phyloP scores from a whole-genome alignment of 64 coral and sea anemone genomes.

The Hydrozoanthus tunicans region DNA sequence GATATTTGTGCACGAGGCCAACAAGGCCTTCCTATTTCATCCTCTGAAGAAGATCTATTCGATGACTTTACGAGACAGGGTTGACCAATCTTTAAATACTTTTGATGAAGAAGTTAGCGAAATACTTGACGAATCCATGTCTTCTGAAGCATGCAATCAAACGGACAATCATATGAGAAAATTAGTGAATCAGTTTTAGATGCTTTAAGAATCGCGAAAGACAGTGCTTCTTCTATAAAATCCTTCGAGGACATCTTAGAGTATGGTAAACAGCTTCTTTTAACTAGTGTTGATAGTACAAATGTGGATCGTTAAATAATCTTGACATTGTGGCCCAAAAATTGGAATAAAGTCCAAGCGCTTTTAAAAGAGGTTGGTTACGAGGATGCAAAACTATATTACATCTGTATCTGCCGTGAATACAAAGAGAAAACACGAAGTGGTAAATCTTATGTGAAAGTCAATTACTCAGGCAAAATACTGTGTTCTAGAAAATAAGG shows the following conservation, averaged over 20 bases:
- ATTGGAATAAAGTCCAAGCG: slow-evolving; percentile 3
- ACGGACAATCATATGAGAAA: slow-evolving; percentile 44
- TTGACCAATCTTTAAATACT: too few relatives aligned
- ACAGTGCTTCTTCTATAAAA: slow-evolving; percentile 49
- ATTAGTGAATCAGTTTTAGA: slow-evolving; percentile 64
- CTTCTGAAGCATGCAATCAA: background rate
- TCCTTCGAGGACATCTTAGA: slow-evolving; percentile 71
- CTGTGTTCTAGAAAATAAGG: slow-evolving; percentile 60
- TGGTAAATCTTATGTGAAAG: slow-evolving; percentile 62
- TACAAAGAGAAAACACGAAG: slow-evolving; percentile 57
- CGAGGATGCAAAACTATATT: slow-evolving; percentile 61
- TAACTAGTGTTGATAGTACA: slow-evolving; percentile 26
- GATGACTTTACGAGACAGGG: too few relatives aligned
- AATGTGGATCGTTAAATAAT: slow-evolving; percentile 55
- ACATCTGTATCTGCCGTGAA: slow-evolving; percentile 67
- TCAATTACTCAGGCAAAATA: slow-evolving; percentile 53
- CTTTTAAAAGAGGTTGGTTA: slow-evolving; percentile 29
- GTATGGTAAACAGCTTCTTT: slow-evolving; percentile 70
- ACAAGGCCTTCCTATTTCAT: too few relatives aligned
- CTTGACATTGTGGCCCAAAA: slow-evolving; percentile 30
- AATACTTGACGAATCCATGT: too few relatives aligned
- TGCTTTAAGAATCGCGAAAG: slow-evolving; percentile 62
- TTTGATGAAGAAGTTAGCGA: too few relatives aligned
- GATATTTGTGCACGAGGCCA: too few relatives aligned
- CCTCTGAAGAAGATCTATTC: too few relatives aligned